Conservation (phyloP, 92 coral and sea anemone genomes). For the Pocillopora grandis region DNA sequence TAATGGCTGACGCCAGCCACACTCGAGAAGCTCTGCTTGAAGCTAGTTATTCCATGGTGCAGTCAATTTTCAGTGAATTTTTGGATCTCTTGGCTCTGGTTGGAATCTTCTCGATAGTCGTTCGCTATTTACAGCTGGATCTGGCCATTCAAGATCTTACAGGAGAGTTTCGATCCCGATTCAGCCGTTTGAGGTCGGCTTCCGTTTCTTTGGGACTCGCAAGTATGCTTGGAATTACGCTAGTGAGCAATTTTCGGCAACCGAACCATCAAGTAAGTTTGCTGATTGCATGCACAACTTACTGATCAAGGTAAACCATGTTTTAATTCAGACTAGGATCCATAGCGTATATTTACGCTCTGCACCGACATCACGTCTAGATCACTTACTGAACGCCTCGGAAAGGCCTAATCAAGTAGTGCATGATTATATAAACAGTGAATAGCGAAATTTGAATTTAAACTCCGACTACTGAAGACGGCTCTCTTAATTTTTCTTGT, state of each 20-base stretch:
- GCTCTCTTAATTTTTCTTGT: too few species aligned
- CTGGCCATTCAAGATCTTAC: slow-evolving; percentile 29
- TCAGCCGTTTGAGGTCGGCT: slow-evolving; percentile 54
- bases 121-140: slow-evolving; percentile 71
- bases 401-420: too few species aligned
- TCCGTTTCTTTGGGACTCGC: slow-evolving; percentile 57
- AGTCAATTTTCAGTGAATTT: neutral
- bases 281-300: neutral
- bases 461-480: too few species aligned
- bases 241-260: slow-evolving; percentile 67
- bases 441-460: too few species aligned
- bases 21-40: neutral
- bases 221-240: slow-evolving; percentile 63
- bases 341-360: too few species aligned
- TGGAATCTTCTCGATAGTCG: slow-evolving; percentile 1
- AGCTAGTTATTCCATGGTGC: neutral
- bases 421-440: too few species aligned
- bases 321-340: slow-evolving; percentile 20
- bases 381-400: too few species aligned
- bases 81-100: slow-evolving; percentile 4
- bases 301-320: neutral
- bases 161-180: slow-evolving; percentile 7
- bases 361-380: too few species aligned
- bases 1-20: neutral
- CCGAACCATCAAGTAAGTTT: neutral